Base-by-base conservation (phyloP, 2,888 invertebrate species). In the Cabera pusaria region DNA sequence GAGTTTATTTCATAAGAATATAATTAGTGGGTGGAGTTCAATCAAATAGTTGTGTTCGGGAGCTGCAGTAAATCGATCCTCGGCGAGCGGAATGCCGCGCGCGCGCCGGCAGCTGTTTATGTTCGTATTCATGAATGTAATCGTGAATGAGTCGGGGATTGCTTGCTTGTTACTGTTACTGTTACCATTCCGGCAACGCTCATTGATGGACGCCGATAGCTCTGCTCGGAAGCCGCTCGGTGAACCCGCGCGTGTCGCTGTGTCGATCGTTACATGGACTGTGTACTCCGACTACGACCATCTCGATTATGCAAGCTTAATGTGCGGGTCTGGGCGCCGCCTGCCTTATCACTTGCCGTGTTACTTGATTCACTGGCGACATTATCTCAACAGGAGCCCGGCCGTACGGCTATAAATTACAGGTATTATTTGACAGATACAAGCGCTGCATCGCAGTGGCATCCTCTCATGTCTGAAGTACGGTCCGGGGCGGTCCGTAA, bases 1-100 rank as follows among this genome's bases (percentile, higher is more conserved):
- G 72, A 79, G 79, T 83, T 86, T 83, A 84, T 85, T 82, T 79
- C 80, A 74, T 84, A 86, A 86, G 85, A 83, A 78, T 80, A 82
- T 89, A 88, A 89, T 89, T 83, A 87, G 88, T 88, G 87, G 88
- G 89, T 69, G 88, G 84, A 74, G 85, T 82, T 69, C 82, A 75
- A 83, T 82, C 81, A 80, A 78, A 76, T 66, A 74, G 81, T 74
- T 60, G 67, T 52, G 69, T 72, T 71, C 65, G 63, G 66, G 42
- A 37, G 56, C 62, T 61, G 52, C 56, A 64, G 69, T 72, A 65
- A 76, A 76, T 74, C 63, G 69, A 62, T 54, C 58, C 61, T 49
- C 35, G 42, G 27, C 6, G 36, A 31, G 42, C 16, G 41, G 42
- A 35, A 24, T 32, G 25, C 38, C 28, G 34, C 34, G 41, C 50